Evolutionary conservation across 2,797 vertebrate species (phyloP).

Genomic region (Lophotriccus pileatus): DNA sequence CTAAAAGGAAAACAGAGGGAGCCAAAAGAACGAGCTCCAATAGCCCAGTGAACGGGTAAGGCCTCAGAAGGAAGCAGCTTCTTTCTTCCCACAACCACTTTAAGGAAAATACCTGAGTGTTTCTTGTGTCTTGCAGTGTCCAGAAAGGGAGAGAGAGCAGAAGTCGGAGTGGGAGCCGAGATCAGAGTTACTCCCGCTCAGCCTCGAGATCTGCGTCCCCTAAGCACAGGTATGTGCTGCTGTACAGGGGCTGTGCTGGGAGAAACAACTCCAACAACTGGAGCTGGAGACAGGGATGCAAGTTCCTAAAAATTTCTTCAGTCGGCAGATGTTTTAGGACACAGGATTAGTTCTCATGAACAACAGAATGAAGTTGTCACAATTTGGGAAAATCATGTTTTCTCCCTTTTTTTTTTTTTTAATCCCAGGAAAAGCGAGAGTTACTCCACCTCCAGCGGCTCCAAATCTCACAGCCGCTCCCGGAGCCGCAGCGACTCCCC

Average conservation of each 20-base stretch:
- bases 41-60: constrained; percentile 80
- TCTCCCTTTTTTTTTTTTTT: background rate
- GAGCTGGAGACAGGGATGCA: background rate
- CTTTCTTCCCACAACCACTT: fast-evolving
- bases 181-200: constrained; percentile 77
- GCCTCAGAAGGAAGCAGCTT: background rate
- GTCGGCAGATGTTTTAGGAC: background rate
- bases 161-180: constrained; percentile 76
- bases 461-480: constrained; percentile 80
- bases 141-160: constrained; percentile 74
- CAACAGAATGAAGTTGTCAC: fast-evolving
- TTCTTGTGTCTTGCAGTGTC: constrained; percentile 49
- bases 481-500: constrained; percentile 81
- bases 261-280: too few species aligned
- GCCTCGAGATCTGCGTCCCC: constrained; percentile 75
- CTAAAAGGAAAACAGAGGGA: constrained; percentile 76
- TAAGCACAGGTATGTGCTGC: constrained; percentile 66
- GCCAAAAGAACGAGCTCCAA: constrained; percentile 62
- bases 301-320: background rate
- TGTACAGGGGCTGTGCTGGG: background rate
- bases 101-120: background rate
- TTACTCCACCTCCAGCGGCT: constrained; percentile 75
- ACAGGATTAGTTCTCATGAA: fast-evolving
- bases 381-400: fast-evolving
- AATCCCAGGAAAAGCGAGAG: constrained; percentile 77